These are phyloP conservation scores for Lottia gigantea DNA, from an alignment of 2,888 invertebrate species.

Conservation along the genomic window DNA sequence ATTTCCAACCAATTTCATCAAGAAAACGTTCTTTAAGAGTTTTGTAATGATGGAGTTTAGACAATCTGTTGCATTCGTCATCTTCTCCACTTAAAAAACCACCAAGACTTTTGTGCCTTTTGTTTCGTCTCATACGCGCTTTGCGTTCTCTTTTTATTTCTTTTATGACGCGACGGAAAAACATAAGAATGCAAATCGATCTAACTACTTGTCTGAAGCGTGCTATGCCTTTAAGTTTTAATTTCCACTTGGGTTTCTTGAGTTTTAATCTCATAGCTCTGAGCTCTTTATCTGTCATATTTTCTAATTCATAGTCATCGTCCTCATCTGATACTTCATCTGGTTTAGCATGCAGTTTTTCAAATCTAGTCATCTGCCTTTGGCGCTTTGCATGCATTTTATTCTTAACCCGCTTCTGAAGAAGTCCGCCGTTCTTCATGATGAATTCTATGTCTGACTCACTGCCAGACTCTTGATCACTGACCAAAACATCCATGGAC, in stretches of 20 bases:
- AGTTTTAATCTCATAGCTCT: slow-evolving; percentile 17
- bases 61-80: neutral
- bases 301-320: neutral
- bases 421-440: slow-evolving; percentile 13
- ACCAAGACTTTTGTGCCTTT: neutral
- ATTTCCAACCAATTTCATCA: slow-evolving; percentile 15
- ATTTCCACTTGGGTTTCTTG: slow-evolving; percentile 6
- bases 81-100: slow-evolving; percentile 5
- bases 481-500: neutral
- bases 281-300: slow-evolving; percentile 17
- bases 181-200: slow-evolving; percentile 8
- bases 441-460: neutral
- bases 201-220: slow-evolving; percentile 17
- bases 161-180: slow-evolving; percentile 6
- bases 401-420: slow-evolving; percentile 13
- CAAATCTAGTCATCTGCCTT: slow-evolving; percentile 15
- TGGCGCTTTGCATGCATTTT: slow-evolving; percentile 17
- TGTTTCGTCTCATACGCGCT: neutral
- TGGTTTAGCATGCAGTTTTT: slow-evolving; percentile 12
- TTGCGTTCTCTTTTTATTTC: slow-evolving; percentile 5
- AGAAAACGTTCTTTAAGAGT: slow-evolving; percentile 13
- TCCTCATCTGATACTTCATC: neutral
- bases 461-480: neutral
- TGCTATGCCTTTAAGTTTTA: slow-evolving; percentile 7
- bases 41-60: neutral